Percentiles rank a stretch among this genome's conserved stretches.
phyloP scores from a whole-genome alignment of 2,113 vertebrate species.

The Pygoscelis adeliae region DNA sequence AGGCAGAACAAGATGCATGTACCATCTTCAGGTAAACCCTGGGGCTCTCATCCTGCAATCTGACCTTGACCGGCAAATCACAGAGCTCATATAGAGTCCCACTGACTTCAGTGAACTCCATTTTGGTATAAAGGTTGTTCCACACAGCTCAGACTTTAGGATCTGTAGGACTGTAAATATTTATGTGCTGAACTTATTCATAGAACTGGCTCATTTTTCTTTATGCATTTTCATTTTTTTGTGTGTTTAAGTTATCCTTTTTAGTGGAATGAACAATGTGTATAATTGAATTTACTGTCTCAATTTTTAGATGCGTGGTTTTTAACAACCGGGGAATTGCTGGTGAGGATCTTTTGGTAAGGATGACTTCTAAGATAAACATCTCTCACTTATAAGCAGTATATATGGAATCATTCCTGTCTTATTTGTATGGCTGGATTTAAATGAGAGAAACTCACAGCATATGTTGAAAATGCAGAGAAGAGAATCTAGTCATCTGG shows the following conservation, averaged over 20 bases:
- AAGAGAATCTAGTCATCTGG: neutral
- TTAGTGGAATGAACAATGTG: neutral
- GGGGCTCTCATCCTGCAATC: neutral
- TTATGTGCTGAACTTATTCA: neutral
- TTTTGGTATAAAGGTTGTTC: neutral
- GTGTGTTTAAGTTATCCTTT: neutral
- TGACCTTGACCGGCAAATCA: neutral
- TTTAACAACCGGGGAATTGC: conserved; percentile 87
- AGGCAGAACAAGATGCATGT: neutral
- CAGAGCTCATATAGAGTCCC: neutral
- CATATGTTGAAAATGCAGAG: neutral
- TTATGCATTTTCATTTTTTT: neutral
- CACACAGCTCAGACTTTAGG: neutral
- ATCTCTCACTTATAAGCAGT: neutral
- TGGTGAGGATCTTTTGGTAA: conserved; percentile 95
- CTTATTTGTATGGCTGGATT: neutral
- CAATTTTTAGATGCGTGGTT: conserved; percentile 90
- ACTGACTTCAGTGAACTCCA: neutral
- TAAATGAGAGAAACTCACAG: neutral
- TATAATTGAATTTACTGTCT: conserved; percentile 29
- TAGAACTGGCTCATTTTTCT: neutral
- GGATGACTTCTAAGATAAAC: conserved; percentile 62
- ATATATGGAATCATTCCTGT: neutral
- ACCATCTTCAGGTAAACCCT: neutral
- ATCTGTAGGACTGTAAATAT: neutral